Evolutionary conservation across 2,797 vertebrate species (phyloP).

Genomic region (Furcifer pardalis): DNA sequence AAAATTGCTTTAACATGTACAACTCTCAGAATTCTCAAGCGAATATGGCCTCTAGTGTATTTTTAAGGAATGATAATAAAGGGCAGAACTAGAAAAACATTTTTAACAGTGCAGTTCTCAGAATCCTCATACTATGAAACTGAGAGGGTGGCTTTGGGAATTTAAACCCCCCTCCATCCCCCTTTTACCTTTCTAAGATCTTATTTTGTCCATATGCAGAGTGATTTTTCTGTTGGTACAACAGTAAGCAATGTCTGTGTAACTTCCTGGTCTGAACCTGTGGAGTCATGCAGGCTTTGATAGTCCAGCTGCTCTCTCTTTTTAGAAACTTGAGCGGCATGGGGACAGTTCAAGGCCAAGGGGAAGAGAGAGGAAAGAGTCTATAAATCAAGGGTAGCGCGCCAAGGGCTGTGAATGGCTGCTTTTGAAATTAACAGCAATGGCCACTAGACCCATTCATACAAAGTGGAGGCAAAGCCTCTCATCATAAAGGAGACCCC

Average conservation of each 20-base stretch:
- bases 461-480: background rate
- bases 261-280: too few species aligned
- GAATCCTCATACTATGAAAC: background rate
- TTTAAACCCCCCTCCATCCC: background rate
- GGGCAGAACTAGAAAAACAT: too few species aligned
- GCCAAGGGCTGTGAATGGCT: background rate
- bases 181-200: background rate
- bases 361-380: background rate
- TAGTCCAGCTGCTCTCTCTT: background rate
- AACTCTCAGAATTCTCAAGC: too few species aligned
- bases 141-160: background rate
- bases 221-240: background rate
- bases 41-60: too few species aligned
- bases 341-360: background rate
- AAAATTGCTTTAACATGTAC: too few species aligned
- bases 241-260: too few species aligned
- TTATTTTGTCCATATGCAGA: background rate
- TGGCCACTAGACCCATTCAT: background rate
- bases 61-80: too few species aligned
- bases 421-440: background rate
- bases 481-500: background rate
- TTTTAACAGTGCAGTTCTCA: too few species aligned
- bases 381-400: background rate
- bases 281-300: background rate
- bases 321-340: background rate